These are phyloP conservation scores for Orycteropus afer DNA, from an alignment of 2,113 vertebrate genomes.

Conservation along the genomic window DNA sequence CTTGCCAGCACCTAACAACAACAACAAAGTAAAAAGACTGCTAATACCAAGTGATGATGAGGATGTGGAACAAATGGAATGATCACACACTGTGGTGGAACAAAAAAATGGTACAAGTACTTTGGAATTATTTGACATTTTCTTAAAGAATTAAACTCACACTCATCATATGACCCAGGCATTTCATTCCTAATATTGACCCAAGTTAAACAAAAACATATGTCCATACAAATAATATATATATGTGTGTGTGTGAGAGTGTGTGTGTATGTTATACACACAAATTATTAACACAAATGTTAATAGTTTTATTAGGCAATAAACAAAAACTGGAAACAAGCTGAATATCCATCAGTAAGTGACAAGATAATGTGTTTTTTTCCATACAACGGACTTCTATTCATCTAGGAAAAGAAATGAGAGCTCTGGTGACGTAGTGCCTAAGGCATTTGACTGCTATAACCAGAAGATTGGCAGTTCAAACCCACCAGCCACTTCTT, in stretches of 20 bases:
- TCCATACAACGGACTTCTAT: neutral
- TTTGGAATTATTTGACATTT: neutral
- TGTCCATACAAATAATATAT: neutral
- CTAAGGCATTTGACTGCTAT: too few relatives aligned
- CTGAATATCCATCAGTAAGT: neutral
- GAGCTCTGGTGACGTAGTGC: too few relatives aligned
- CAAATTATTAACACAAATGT: neutral
- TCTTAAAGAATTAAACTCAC: constrained; percentile 3
- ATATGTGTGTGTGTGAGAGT: too few relatives aligned
- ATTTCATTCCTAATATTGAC: constrained; percentile 18
- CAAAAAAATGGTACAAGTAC: neutral
- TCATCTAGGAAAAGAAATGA: neutral
- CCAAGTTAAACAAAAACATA: constrained; percentile 52
- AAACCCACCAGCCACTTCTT: too few relatives aligned
- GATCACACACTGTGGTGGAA: neutral
- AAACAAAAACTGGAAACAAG: constrained; percentile 7
- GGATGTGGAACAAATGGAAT: neutral
- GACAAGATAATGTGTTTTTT: constrained; percentile 13
- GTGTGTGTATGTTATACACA: too few relatives aligned
- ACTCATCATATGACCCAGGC: neutral
- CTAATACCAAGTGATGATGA: neutral
- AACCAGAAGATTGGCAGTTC: too few relatives aligned
- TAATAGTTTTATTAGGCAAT: constrained; percentile 15
- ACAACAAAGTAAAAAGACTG: neutral
- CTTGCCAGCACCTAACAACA: too few relatives aligned